phyloP scores from a whole-genome alignment of 2,113 vertebrate species.

The Cettia cetti region DNA sequence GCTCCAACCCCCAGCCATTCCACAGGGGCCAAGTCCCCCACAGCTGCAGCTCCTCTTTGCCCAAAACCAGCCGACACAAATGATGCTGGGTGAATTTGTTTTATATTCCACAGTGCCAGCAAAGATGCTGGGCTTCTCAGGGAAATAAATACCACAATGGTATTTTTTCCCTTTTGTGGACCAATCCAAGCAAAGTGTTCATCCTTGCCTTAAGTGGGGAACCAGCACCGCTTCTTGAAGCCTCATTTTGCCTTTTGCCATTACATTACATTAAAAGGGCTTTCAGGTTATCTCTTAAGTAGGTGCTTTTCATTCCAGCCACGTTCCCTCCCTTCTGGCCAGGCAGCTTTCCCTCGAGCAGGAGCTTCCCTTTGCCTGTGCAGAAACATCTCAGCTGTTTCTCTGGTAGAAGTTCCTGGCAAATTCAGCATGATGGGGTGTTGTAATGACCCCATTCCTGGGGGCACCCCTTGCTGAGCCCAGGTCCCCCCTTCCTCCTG shows the following conservation, averaged over 20 bases:
- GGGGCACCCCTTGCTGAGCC: not conserved
- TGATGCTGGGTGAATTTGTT: accelerated
- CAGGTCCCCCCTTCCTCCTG: not conserved
- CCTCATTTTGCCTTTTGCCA: conserved; percentile 16
- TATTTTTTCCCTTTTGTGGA: not conserved
- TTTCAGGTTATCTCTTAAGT: conserved; percentile 21
- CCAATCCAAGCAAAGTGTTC: not conserved
- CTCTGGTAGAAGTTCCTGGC: accelerated
- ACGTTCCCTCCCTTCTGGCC: not conserved
- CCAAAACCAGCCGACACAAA: not conserved
- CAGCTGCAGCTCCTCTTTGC: not conserved
- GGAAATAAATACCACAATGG: not conserved
- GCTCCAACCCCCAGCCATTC: accelerated
- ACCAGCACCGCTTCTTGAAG: accelerated
- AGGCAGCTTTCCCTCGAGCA: not conserved
- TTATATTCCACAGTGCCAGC: not conserved
- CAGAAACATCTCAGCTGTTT: not conserved
- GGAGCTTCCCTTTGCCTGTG: not conserved
- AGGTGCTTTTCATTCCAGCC: conserved; percentile 40
- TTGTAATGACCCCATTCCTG: accelerated
- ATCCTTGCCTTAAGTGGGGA: not conserved
- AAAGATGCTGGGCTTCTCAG: not conserved
- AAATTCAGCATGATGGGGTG: accelerated
- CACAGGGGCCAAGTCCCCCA: accelerated
- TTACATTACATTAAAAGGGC: conserved; percentile 30